phyloP scores from a whole-genome alignment of 2,888 invertebrate genomes.

The Lacanobia wlatinum region DNA sequence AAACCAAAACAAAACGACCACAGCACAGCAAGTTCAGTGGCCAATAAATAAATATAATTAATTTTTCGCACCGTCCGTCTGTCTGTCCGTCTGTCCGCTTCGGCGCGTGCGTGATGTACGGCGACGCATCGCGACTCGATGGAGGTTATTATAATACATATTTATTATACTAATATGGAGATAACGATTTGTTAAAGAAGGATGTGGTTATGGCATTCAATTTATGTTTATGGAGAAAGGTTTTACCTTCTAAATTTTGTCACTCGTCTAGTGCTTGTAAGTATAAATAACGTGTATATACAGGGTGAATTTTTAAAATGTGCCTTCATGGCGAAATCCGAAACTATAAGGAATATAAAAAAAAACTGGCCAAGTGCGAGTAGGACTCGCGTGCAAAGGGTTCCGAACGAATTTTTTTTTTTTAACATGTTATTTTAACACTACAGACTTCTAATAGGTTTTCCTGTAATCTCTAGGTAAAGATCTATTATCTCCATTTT shows the following conservation, averaged over 20 bases:
- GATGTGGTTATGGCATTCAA: neutral
- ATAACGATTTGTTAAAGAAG: constrained; percentile 17
- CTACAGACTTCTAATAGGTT: too few relatives aligned
- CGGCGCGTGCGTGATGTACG: constrained; percentile 54
- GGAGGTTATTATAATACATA: constrained; percentile 29
- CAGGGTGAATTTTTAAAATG: too few relatives aligned
- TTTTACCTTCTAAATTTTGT: neutral
- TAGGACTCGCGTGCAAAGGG: too few relatives aligned
- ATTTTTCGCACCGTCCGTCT: constrained; percentile 68
- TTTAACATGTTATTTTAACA: too few relatives aligned
- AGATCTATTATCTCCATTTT: too few relatives aligned
- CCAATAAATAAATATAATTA: constrained; percentile 61
- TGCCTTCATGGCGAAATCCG: too few relatives aligned
- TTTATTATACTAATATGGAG: constrained; percentile 44
- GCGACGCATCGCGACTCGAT: constrained; percentile 56
- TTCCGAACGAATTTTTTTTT: too few relatives aligned
- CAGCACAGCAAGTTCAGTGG: constrained; percentile 55
- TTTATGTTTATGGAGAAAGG: neutral
- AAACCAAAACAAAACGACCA: constrained; percentile 6
- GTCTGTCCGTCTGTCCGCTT: constrained; percentile 44
- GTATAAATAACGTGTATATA: too few relatives aligned
- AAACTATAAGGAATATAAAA: too few relatives aligned
- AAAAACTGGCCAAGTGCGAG: too few relatives aligned
- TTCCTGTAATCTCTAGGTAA: too few relatives aligned
- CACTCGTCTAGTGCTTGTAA: too few relatives aligned